Percentiles rank a stretch among this genome's conserved stretches.
phyloP scores from a whole-genome alignment of 2,113 vertebrate species.

The Saguinus midas region DNA sequence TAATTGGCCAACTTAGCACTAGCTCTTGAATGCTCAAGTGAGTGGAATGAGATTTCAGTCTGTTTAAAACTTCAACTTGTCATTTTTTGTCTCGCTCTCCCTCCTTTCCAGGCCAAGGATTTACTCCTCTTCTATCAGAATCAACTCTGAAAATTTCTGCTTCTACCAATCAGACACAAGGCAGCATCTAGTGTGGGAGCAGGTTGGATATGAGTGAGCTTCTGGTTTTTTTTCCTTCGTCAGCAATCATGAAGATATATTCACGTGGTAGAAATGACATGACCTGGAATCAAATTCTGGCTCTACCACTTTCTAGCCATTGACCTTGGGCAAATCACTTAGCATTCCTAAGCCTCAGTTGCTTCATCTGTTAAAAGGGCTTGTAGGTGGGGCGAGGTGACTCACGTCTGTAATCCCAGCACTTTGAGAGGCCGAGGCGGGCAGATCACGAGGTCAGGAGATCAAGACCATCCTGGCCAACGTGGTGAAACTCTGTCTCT shows the following conservation, averaged over 20 bases:
- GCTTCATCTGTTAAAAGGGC: background rate
- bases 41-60: slow-evolving; percentile 25
- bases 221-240: background rate
- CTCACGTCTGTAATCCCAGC: no score
- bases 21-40: slow-evolving; percentile 41
- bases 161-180: background rate
- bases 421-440: no score
- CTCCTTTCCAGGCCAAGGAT: background rate
- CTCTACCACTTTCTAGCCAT: background rate
- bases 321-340: slow-evolving; percentile 40
- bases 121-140: background rate
- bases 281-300: background rate
- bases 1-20: slow-evolving; percentile 64
- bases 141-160: background rate
- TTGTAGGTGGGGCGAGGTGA: background rate
- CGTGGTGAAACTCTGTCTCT: no score
- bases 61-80: slow-evolving; percentile 37
- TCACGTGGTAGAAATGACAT: background rate
- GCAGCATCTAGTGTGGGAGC: background rate
- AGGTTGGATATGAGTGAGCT: background rate
- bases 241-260: background rate
- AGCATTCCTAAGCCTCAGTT: background rate
- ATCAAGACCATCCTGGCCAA: no score
- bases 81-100: background rate
- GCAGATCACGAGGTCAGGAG: no score